Conservation (phyloP, 2,113 vertebrate species). For the Hyperoodon ampullatus region DNA sequence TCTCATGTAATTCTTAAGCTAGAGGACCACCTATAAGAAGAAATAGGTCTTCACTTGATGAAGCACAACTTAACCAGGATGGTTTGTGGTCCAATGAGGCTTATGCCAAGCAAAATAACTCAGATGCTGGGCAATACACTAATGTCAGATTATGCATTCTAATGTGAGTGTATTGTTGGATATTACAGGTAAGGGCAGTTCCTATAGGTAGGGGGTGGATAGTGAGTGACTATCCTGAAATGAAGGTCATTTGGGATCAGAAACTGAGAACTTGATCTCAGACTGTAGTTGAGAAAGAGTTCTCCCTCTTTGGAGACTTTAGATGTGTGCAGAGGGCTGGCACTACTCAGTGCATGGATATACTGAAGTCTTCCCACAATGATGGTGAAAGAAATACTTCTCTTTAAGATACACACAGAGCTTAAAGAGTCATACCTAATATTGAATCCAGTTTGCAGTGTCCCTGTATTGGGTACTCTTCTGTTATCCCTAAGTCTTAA, state of each 20-base stretch:
- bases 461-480: not conserved
- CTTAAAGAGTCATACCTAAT: not conserved
- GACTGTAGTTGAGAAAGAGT: not conserved
- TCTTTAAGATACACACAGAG: not conserved
- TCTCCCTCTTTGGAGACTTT: not conserved
- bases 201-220: accelerated
- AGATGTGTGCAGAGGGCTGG: not conserved
- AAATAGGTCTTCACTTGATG: not conserved
- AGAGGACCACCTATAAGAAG: not conserved
- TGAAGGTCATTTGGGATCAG: not conserved
- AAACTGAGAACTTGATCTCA: not conserved
- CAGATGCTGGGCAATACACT: not conserved
- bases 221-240: not conserved
- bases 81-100: not conserved
- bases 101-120: not conserved
- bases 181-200: not conserved
- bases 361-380: not conserved
- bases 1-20: not conserved
- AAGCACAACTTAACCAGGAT: not conserved
- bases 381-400: not conserved
- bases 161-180: not conserved
- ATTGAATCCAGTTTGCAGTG: not conserved
- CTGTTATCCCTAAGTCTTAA: conserved; percentile 32
- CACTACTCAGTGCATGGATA: not conserved
- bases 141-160: not conserved